Conservation (phyloP, 1,140 invertebrate species). For the Zaprionus kolodkinae region DNA sequence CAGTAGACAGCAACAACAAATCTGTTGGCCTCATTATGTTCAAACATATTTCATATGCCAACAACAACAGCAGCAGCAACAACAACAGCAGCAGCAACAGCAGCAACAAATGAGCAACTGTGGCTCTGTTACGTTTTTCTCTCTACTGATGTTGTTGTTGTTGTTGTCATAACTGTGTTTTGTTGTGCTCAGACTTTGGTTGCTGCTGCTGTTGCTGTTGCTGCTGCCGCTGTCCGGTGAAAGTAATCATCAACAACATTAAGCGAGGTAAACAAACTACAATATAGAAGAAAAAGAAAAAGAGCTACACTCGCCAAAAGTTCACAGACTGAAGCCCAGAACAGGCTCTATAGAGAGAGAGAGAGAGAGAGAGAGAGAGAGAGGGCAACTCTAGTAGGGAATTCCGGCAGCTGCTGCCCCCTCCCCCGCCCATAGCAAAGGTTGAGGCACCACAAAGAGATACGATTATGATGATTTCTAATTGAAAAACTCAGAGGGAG, state of each 20-base stretch:
- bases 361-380: not conserved
- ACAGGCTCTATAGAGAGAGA: conserved; percentile 25
- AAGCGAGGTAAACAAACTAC: conserved; percentile 57
- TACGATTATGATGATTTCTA: conserved; percentile 75
- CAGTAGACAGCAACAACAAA: conserved; percentile 35
- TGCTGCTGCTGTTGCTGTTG: conserved; percentile 38
- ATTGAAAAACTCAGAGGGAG: conserved; percentile 60
- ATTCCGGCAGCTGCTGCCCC: conserved; percentile 38
- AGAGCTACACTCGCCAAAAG: conserved; percentile 65
- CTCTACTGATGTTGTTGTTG: conserved; percentile 43
- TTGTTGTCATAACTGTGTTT: conserved; percentile 74
- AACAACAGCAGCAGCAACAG: conserved; percentile 28
- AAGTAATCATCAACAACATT: conserved; percentile 75
- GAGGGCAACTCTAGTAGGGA: conserved; percentile 18
- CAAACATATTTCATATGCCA: conserved; percentile 71
- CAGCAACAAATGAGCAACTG: conserved; percentile 50
- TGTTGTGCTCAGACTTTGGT: conserved; percentile 58
- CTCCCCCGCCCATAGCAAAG: conserved; percentile 11
- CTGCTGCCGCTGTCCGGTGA: conserved; percentile 68
- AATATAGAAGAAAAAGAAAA: conserved; percentile 44
- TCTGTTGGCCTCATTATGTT: conserved; percentile 67
- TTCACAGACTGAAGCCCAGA: conserved; percentile 36
- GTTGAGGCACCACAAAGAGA: conserved; percentile 61
- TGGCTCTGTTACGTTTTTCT: conserved; percentile 46
- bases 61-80: conserved; percentile 32